phyloP scores from a whole-genome alignment of 1,140 invertebrate species.

The Anthonomus grandis region DNA sequence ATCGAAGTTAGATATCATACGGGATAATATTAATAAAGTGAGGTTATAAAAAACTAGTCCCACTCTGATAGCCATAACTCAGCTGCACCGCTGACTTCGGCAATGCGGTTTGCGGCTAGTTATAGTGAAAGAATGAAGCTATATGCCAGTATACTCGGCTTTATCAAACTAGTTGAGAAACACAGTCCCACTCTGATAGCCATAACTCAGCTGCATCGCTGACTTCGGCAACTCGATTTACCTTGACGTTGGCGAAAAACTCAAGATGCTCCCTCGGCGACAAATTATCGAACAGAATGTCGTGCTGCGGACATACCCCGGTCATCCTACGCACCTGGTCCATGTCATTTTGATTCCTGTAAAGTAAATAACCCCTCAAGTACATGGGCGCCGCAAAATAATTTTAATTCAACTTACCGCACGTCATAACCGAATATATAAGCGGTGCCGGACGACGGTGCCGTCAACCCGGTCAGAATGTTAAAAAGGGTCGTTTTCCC shows the following conservation, averaged over 20 bases:
- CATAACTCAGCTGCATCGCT: neutral
- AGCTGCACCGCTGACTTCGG: too few relatives aligned
- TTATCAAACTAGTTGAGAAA: too few relatives aligned
- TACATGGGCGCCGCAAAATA: neutral
- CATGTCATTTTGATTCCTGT: constrained; percentile 68
- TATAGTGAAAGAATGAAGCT: too few relatives aligned
- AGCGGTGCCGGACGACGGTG: constrained; percentile 69
- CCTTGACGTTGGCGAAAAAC: constrained; percentile 78
- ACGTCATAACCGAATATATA: constrained; percentile 75
- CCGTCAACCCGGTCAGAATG: constrained; percentile 78
- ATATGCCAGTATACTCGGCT: too few relatives aligned
- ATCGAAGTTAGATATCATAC: too few relatives aligned
- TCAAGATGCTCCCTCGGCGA: constrained; percentile 83
- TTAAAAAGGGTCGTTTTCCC: constrained; percentile 85
- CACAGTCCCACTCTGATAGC: too few relatives aligned
- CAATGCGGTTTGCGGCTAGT: too few relatives aligned
- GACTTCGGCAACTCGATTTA: constrained; percentile 34
- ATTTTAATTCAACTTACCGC: constrained; percentile 22
- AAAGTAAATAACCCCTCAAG: constrained; percentile 21
- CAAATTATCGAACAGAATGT: constrained; percentile 83
- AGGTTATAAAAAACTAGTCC: too few relatives aligned
- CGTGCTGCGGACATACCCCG: constrained; percentile 90
- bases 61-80: too few relatives aligned
- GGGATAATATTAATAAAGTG: too few relatives aligned
- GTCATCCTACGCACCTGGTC: constrained; percentile 70